Base-by-base conservation (phyloP, 1,140 invertebrate species). In the Armadillidium nasatum region DNA sequence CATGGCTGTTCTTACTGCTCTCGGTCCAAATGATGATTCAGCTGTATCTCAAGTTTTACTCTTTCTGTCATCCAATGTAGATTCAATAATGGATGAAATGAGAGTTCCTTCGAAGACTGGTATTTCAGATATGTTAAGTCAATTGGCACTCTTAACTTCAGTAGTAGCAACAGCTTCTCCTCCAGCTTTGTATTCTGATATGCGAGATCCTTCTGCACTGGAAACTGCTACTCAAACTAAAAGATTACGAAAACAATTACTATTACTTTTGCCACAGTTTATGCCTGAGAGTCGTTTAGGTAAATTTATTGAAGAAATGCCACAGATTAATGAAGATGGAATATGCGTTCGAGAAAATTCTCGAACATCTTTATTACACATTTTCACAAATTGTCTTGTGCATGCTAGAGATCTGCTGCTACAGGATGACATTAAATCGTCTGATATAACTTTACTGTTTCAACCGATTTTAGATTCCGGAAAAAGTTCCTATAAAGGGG, bases 1-100 rank as follows among this genome's bases (percentile, higher is more conserved):
- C 84, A 90, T 93, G 83, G 90, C 91, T 11, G 84, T 96, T 22
- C 85, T 96, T 1, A 93, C 92, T 4, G 91, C 93, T 0, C 85
- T 95, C 9, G 93, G 94, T 50, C 88, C 90, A 0, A 89, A 92
- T 76, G 95, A 96, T 86, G 89, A 84, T 89, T 91, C 82, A 80
- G 92, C 91, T 69, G 89, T 92, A 0, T 85, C 90, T 22, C 93
- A 95, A 85, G 85, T 87, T 77, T 76, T 79, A 72, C 22, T 74
- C 54, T 91, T 94, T 79, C 83, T 96, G 44, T 87, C 94, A 68
- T 90, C 90, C 72, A 93, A 96, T 84, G 85, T 90, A 45, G 93
- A 95, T 79, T 90, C 91, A 44, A 88, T 95, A 19, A 91, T 92
- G 80, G 88, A 90, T 79, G 89, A 94, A 60, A 84, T 96, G 15